Evolutionary conservation across 2,113 vertebrate genomes (phyloP), one percentile per base, ranked within the genome.

Genomic region (Indicator indicator): DNA sequence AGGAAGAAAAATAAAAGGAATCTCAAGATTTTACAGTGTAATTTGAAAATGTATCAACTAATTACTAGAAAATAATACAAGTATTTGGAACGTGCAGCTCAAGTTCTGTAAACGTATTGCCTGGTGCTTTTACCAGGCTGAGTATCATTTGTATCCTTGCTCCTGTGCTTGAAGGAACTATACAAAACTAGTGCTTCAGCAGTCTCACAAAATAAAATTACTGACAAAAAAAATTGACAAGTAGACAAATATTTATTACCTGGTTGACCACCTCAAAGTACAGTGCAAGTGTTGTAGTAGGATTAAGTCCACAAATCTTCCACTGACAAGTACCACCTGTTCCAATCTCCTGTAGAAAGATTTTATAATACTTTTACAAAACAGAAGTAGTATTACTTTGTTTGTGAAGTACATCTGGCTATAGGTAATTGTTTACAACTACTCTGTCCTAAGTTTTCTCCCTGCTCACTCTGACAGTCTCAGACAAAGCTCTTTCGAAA

Each of bases 191-290:
- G 0, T 60, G 40, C 42, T 44, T 44, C 42, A 44, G 42, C 42
- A 44, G 42, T 44, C 42, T 16, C 42, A 16, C 42, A 16, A 16
- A 44, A 23, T 24, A 52, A 52, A 52, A 52, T 52, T 52, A 26
- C 50, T 24, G 58, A 71, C 9, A 38, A 48, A 55, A 83, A 74
- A 23, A 62, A 15, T 4, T 81, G 28, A 65, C 19, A 48, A 74
- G 40, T 5, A 74, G 11, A 70, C 30, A 84, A 86, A 33, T 54
- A 81, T 72, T 83, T 82, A 97, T 95, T 98, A 99, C 99, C 99
- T 99, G 99, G 97, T 99, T 99, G 73, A 99, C 99, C 56, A 99
- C 99, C 84, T 99, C 99, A 80, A 99, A 99, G 97, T 99, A 99
- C 40, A 99, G 96, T 12, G 98, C 99, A 91, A 99, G 96, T 1